Evolutionary conservation across 2,888 invertebrate species (phyloP).

Genomic region (Dusona sp.): DNA sequence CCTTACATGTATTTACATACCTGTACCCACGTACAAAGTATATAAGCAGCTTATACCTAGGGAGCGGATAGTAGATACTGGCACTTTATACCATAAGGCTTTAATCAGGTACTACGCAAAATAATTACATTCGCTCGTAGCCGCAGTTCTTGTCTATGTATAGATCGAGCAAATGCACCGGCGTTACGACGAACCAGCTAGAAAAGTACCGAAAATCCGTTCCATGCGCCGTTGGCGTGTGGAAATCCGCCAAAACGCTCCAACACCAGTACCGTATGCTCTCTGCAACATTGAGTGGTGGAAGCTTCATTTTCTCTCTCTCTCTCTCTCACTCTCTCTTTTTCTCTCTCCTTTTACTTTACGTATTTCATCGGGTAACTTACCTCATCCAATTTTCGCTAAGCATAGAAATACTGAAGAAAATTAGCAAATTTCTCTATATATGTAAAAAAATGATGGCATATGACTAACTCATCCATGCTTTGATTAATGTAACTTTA

Average conservation of each 20-base stretch:
- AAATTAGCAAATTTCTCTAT: background rate
- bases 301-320: background rate
- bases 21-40: background rate
- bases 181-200: constrained; percentile 35
- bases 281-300: background rate
- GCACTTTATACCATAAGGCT: constrained; percentile 34
- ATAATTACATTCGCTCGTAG: constrained; percentile 72
- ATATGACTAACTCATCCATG: background rate
- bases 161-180: constrained; percentile 65
- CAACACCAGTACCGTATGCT: background rate
- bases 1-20: background rate
- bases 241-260: constrained; percentile 22
- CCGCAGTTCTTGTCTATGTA: constrained; percentile 64
- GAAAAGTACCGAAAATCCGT: constrained; percentile 43
- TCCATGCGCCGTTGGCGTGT: constrained; percentile 17
- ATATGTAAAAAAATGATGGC: background rate
- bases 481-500: background rate
- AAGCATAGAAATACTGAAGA: background rate
- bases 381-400: background rate
- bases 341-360: background rate
- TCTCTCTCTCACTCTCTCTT: background rate
- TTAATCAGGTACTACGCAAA: constrained; percentile 75
- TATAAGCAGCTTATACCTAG: background rate
- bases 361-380: constrained; percentile 1
- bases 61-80: constrained; percentile 5